Evolutionary conservation across 2,888 invertebrate genomes (phyloP), one percentile per base, ranked within the genome.

Genomic region (Eutolmus rufibarbis): DNA sequence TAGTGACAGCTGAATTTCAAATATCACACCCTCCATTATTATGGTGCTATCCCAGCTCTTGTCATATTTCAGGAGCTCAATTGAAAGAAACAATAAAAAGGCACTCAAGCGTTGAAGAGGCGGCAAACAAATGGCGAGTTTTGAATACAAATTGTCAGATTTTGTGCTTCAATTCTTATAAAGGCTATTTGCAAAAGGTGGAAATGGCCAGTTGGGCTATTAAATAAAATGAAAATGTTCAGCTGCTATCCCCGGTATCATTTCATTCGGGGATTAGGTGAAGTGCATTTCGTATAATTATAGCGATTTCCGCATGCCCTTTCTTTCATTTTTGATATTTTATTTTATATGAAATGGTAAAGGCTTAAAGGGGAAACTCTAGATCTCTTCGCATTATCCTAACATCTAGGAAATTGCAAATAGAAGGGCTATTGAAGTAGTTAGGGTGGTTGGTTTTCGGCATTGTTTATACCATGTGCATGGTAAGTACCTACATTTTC

Each of bases 131-230:
- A 85, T 87, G 87, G 88, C 87, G 81, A 88, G 87, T 85, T 88
- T 88, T 88, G 88, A 88, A 88, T 88, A 87, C 87, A 88, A 88
- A 88, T 88, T 87, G 88, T 86, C 57, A 88, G 87, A 88, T 88
- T 88, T 88, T 87, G 87, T 87, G 87, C 88, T 88, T 88, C 85
- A 88, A 87, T 88, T 88, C 87, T 43, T 88, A 56, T 14, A 74
- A 74, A 78, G 79, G 86, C 77, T 74, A 57, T 86, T 86, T 82
- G 57, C 23, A 28, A 79, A 74, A 77, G 79, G 46, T 81, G 31
- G 46, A 86, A 86, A 76, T 86, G 23, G 46, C 51, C 81, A 56
- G 81, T 46, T 46, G 46, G 74, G 7, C 74, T 51, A 74, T 86
- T 74, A 74, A 74, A 74, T 51, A 31, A 46, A 57, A 74, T 74